A percentile compares a stretch with the other conserved stretches of the same genome.
Evolutionary conservation across 2,888 invertebrate genomes (phyloP).

Genomic region (Adineta ricciae): DNA sequence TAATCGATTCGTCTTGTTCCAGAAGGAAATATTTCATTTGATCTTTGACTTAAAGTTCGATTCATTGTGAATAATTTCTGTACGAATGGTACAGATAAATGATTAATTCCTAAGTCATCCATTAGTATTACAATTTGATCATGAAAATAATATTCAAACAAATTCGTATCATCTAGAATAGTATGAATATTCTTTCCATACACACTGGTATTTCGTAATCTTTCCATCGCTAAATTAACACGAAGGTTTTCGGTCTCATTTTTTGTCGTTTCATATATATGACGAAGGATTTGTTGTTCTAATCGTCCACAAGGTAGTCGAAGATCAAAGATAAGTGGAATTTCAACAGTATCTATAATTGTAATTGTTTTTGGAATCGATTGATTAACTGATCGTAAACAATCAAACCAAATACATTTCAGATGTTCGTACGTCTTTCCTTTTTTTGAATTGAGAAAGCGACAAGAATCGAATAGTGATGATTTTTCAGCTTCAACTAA

Average conservation of each 20-base stretch:
- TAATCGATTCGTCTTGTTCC: too few relatives aligned
- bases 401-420: too few relatives aligned
- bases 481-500: background rate
- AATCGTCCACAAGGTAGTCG: too few relatives aligned
- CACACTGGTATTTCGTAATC: background rate
- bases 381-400: too few relatives aligned
- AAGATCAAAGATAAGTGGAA: too few relatives aligned
- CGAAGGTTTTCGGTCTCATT: too few relatives aligned
- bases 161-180: background rate
- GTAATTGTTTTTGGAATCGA: too few relatives aligned
- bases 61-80: background rate
- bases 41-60: background rate
- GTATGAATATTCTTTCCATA: background rate
- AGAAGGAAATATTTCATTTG: background rate
- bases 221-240: background rate
- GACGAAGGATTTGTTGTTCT: too few relatives aligned
- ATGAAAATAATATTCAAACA: background rate
- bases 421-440: too few relatives aligned
- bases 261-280: too few relatives aligned
- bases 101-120: background rate
- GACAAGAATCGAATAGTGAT: background rate
- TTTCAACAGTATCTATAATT: too few relatives aligned
- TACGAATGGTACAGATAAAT: background rate
- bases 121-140: background rate
- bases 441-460: too few relatives aligned